Percentiles rank a stretch among this genome's conserved stretches.
phyloP scores from a whole-genome alignment of 2,797 vertebrate species.

The Phrynocephalus guinanensis region DNA sequence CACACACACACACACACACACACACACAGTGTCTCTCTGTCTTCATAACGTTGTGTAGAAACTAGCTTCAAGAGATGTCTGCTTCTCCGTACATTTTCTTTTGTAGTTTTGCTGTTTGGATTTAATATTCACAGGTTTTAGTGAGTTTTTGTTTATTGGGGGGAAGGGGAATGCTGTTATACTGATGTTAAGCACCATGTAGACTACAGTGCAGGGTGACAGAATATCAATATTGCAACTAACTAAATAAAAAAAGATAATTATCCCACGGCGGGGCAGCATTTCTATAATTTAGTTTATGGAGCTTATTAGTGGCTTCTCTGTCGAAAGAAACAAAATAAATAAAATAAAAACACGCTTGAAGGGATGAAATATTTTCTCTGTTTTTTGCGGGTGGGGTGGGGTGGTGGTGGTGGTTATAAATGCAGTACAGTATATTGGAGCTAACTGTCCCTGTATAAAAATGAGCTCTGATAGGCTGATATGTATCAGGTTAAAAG shows the following conservation, averaged over 20 bases:
- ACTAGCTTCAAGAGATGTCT: background rate
- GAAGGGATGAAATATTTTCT: background rate
- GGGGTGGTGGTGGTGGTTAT: background rate
- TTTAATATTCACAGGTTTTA: background rate
- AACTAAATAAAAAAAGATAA: constrained; percentile 20
- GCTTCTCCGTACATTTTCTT: background rate
- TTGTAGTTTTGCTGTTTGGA: background rate
- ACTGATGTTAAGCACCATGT: background rate
- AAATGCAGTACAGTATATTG: background rate
- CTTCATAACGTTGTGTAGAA: background rate
- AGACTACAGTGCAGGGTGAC: background rate
- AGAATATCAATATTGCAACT: constrained; percentile 18
- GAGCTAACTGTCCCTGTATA: background rate
- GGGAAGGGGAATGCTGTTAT: background rate
- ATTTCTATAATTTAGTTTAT: constrained; percentile 4
- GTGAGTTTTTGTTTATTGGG: background rate
- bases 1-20: too few species aligned
- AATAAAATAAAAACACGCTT: background rate
- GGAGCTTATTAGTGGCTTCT: background rate
- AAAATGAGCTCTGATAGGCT: background rate
- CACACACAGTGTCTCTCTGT: background rate
- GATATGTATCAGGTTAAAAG: too few species aligned
- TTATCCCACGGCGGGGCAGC: background rate
- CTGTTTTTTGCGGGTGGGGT: background rate
- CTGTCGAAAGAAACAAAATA: background rate